These are phyloP conservation scores for Salvelinus alpinus DNA, from an alignment of 2,113 vertebrate genomes.

Conservation along the genomic window DNA sequence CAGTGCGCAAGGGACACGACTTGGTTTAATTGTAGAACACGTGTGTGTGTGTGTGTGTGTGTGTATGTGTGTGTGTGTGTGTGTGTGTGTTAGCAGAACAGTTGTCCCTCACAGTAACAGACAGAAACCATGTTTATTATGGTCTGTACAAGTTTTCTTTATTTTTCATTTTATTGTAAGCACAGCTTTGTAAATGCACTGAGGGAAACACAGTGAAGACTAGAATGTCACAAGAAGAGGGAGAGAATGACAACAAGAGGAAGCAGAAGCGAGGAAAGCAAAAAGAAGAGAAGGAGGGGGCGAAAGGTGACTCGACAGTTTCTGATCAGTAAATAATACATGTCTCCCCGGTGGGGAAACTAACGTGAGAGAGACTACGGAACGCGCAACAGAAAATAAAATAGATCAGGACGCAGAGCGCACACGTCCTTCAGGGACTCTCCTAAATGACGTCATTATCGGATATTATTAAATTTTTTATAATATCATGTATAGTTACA, in stretches of 20 bases:
- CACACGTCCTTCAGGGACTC: constrained; percentile 44
- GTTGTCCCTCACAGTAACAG: neutral
- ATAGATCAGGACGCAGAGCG: constrained; percentile 60
- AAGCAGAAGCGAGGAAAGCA: neutral
- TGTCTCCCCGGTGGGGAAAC: constrained; percentile 68
- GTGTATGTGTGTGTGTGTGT: too few relatives aligned
- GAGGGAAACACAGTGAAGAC: constrained; percentile 82
- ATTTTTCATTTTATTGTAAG: constrained; percentile 92
- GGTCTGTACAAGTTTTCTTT: constrained; percentile 94
- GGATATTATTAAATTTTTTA: constrained; percentile 45
- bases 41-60: too few relatives aligned
- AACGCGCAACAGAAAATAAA: constrained; percentile 72
- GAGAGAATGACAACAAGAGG: constrained; percentile 61
- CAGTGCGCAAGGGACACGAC: too few relatives aligned
- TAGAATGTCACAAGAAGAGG: constrained; percentile 79
- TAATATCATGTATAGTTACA: constrained; percentile 67
- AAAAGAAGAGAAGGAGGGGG: constrained; percentile 38
- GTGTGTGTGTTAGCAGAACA: neutral
- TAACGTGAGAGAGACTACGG: constrained; percentile 60
- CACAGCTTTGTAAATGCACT: constrained; percentile 96
- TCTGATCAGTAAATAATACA: constrained; percentile 77
- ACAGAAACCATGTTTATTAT: constrained; percentile 12
- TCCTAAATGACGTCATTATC: constrained; percentile 53
- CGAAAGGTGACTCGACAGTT: constrained; percentile 65
- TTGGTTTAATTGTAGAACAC: too few relatives aligned